These are phyloP conservation scores for Eupithecia dodoneata DNA, from an alignment of 2,888 invertebrate genomes.

Conservation along the genomic window DNA sequence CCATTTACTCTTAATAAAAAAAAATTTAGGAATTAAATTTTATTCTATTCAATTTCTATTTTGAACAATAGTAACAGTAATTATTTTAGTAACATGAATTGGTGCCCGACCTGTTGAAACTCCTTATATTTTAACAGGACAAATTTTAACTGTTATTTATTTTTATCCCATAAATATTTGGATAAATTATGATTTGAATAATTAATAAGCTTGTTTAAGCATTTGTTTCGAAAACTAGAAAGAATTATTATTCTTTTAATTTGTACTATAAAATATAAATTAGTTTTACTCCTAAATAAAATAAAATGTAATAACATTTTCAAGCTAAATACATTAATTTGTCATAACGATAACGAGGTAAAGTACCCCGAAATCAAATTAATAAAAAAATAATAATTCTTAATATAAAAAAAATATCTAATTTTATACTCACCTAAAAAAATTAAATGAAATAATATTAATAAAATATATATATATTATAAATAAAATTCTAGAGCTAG, in stretches of 20 bases:
- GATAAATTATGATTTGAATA: conserved; percentile 63
- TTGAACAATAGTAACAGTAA: conserved; percentile 82
- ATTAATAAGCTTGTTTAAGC: conserved; percentile 87
- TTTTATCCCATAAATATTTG: conserved; percentile 84
- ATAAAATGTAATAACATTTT: conserved; percentile 85
- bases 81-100: conserved; percentile 88
- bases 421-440: conserved; percentile 83
- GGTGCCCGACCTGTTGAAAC: conserved; percentile 88
- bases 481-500: conserved; percentile 88
- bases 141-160: conserved; percentile 85
- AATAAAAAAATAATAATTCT: conserved; percentile 84
- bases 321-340: conserved; percentile 88
- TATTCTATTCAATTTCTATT: conserved; percentile 85
- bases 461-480: too few relatives aligned
- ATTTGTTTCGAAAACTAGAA: conserved; percentile 89
- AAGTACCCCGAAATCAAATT: conserved; percentile 87
- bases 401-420: conserved; percentile 79
- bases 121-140: conserved; percentile 85
- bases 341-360: conserved; percentile 91
- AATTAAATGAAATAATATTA: conserved; percentile 83
- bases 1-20: conserved; percentile 84
- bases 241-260: conserved; percentile 85
- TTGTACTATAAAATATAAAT: conserved; percentile 76
- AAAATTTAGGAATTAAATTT: conserved; percentile 85
- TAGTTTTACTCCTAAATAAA: conserved; percentile 83